Evolutionary conservation across 2,888 invertebrate genomes (phyloP), one percentile per base, ranked within the genome.

Genomic region (Pteria penguin): DNA sequence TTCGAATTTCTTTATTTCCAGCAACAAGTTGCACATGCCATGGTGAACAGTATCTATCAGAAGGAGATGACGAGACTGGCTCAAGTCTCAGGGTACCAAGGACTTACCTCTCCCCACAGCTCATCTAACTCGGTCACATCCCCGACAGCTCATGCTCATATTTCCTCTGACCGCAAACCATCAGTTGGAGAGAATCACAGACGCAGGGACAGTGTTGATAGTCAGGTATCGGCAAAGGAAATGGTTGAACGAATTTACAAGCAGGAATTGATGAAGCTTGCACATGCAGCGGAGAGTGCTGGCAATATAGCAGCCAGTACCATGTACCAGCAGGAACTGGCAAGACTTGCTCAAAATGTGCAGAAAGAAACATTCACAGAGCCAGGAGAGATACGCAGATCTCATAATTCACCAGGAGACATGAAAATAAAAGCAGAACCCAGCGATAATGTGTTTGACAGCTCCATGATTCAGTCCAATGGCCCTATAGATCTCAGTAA

Each of bases 241-340:
- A 89, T 92, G 83, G 91, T 92, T 26, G 85, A 90, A 8, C 78
- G 91, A 60, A 92, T 92, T 72, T 92, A 92, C 80, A 83, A 88
- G 5, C 91, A 91, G 72, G 98, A 98, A 91, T 93, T 98, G 80
- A 96, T 97, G 75, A 98, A 98, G 91, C 94, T 99, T 72, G 97
- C 98, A 95, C 96, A 87, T 52, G 89, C 90, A 31, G 91, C 92
- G 0, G 89, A 91, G 71, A 86, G 85, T 72, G 89, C 88, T 24
- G 92, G 91, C 29, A 92, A 92, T 77, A 80, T 91, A 31, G 90
- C 91, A 33, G 91, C 91, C 61, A 87, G 89, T 75, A 97, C 97
- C 89, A 96, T 97, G 31, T 98, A 97, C 93, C 97, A 97, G 91
- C 95, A 98, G 81, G 98, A 98, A 93, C 94, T 98, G 81, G 96